Base-by-base conservation (phyloP, 2,888 invertebrate species). In the Philonicus albiceps region DNA sequence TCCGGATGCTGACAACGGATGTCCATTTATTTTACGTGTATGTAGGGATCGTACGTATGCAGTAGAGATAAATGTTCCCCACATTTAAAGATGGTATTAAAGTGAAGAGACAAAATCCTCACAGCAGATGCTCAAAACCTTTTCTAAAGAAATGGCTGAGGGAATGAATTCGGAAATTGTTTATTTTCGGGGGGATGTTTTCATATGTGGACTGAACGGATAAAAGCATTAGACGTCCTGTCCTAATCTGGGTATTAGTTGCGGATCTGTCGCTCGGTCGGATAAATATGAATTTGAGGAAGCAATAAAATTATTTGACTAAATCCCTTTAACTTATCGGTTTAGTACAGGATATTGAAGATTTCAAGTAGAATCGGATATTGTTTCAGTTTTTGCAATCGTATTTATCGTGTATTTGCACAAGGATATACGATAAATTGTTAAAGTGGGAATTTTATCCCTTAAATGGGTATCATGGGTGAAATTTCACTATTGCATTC, bases 1-100 rank as follows among this genome's bases (percentile, higher is more conserved):
- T 76, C 40, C 76, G 76, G 76, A 76, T 76, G 76, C 76, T 76
- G 76, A 76, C 76, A 76, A 43, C 76, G 76, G 76, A 76, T 76
- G 40, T 76, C 76, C 76, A 76, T 76, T 76, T 76, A 76, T 76
- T 76, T 76, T 40, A n/a, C 76, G 37, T 76, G 76, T 76, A 22
- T 8, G 75, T 37, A n/a, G n/a, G n/a, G n/a, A n/a, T n/a, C n/a
- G n/a, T n/a, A n/a, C n/a, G n/a, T n/a, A n/a, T n/a, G n/a, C n/a
- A n/a, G n/a, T n/a, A n/a, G n/a, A n/a, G 76, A 76, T 76, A 76
- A 40, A 13, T 16, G n/a, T 76, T 76, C 76, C 76, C 76, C 40
- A 76, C 76, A 37, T 6, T 76, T 76, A 40, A 76, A 40, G 76
- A 76, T 11, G 76, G 37, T 11, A 76, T 76, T 76, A 76, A 76